These are phyloP conservation scores for Sternotherus odoratus DNA, from an alignment of 2,797 vertebrate species.

Conservation along the genomic window DNA sequence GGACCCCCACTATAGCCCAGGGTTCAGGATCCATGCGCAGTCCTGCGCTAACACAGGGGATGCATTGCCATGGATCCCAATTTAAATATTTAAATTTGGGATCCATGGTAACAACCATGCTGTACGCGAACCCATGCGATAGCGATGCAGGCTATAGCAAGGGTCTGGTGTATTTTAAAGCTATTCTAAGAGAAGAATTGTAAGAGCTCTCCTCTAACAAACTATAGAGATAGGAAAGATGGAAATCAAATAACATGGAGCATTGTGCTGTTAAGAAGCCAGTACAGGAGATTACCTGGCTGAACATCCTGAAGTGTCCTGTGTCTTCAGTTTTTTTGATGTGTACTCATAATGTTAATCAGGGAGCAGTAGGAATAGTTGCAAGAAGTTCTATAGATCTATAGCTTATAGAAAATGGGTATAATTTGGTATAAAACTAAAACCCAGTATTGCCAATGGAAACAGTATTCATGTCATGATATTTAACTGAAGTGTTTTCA, in stretches of 20 bases:
- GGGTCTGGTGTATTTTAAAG: neutral
- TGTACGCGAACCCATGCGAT: no score
- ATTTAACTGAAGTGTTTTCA: slow-evolving; percentile 7
- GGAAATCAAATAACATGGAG: neutral
- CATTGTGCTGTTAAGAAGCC: neutral
- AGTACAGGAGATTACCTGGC: neutral
- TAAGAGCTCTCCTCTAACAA: neutral
- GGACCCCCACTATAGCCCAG: no score
- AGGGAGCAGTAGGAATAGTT: neutral
- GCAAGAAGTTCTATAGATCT: neutral
- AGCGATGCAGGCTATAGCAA: no score
- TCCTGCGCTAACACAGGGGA: no score
- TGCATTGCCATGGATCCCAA: no score
- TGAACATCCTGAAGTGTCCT: neutral
- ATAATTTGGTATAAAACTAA: slow-evolving; percentile 8
- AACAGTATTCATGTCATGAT: neutral
- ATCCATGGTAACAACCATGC: no score
- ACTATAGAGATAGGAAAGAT: neutral
- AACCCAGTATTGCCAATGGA: neutral
- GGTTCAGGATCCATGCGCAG: no score
- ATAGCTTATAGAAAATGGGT: neutral
- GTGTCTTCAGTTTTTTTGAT: neutral
- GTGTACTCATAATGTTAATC: neutral
- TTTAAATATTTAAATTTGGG: no score
- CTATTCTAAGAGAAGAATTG: neutral